Evolutionary conservation across 1,140 invertebrate genomes (phyloP).

Genomic region (Caenorhabditis latens): DNA sequence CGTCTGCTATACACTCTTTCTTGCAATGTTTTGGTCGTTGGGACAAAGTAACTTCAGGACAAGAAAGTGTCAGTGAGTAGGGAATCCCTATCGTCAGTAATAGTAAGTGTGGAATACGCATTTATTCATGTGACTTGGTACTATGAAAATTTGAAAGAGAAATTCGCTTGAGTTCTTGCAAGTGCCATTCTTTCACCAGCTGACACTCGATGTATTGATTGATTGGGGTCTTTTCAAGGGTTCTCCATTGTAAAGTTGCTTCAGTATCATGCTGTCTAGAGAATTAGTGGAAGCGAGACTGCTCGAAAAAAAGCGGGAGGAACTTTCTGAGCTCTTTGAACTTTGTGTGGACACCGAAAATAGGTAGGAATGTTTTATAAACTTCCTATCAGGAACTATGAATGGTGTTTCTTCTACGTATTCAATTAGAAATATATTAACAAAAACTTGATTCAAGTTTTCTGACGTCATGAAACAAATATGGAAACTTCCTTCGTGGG

Average conservation of each 20-base stretch:
- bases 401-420: too few relatives aligned
- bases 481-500: background rate
- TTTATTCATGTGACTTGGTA: slow-evolving; percentile 44
- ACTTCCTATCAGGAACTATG: too few relatives aligned
- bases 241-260: slow-evolving; percentile 52
- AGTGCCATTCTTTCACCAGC: slow-evolving; percentile 43
- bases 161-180: slow-evolving; percentile 40
- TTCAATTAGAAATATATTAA: too few relatives aligned
- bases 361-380: too few relatives aligned
- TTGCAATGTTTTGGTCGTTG: slow-evolving; percentile 82
- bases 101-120: slow-evolving; percentile 2
- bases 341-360: too few relatives aligned
- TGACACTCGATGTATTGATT: slow-evolving; percentile 53
- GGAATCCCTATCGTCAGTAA: background rate
- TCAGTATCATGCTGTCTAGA: slow-evolving; percentile 39
- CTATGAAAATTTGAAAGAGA: slow-evolving; percentile 42
- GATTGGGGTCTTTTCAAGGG: slow-evolving; percentile 53
- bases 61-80: slow-evolving; percentile 16
- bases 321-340: too few relatives aligned
- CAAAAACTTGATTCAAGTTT: too few relatives aligned
- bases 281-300: background rate
- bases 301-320: background rate
- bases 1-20: slow-evolving; percentile 91
- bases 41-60: slow-evolving; percentile 60
- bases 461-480: too few relatives aligned